phyloP scores from a whole-genome alignment of 2,888 invertebrate genomes.

The Hemithea aestivaria region DNA sequence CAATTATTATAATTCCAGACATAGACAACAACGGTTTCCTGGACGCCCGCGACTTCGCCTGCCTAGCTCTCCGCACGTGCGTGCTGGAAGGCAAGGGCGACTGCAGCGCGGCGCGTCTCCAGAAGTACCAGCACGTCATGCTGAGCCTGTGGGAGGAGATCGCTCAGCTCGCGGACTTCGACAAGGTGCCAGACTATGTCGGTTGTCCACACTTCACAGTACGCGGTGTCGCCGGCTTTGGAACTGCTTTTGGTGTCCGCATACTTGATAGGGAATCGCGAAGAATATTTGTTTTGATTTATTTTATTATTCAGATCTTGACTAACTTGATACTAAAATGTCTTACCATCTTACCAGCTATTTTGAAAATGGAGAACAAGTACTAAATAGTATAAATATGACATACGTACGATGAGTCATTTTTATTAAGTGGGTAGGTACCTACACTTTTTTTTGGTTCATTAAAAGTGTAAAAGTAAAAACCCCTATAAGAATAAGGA shows the following conservation, averaged over 20 bases:
- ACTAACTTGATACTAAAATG: too few species aligned
- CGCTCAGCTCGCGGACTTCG: constrained; percentile 90
- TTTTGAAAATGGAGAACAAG: too few species aligned
- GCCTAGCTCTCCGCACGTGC: constrained; percentile 89
- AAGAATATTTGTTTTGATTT: too few species aligned
- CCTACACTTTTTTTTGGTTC: too few species aligned
- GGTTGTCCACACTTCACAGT: constrained; percentile 54
- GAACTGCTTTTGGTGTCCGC: constrained; percentile 34
- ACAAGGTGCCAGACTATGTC: constrained; percentile 85
- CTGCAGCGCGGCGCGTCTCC: constrained; percentile 84
- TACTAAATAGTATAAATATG: too few species aligned
- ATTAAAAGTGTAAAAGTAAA: too few species aligned
- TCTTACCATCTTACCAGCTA: too few species aligned
- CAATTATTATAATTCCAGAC: constrained; percentile 71
- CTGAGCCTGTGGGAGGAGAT: constrained; percentile 91
- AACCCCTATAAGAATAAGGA: too few species aligned
- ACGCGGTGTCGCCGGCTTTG: constrained; percentile 45
- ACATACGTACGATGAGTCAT: too few species aligned
- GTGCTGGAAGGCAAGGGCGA: constrained; percentile 91
- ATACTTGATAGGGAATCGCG: constrained; percentile 11
- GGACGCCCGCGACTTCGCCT: constrained; percentile 90
- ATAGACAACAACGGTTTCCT: constrained; percentile 91
- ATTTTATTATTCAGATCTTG: too few species aligned
- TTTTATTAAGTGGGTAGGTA: too few species aligned
- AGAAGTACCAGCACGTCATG: constrained; percentile 91